Conservation (phyloP, 2,797 vertebrate species). For the Ceyx erithaca region DNA sequence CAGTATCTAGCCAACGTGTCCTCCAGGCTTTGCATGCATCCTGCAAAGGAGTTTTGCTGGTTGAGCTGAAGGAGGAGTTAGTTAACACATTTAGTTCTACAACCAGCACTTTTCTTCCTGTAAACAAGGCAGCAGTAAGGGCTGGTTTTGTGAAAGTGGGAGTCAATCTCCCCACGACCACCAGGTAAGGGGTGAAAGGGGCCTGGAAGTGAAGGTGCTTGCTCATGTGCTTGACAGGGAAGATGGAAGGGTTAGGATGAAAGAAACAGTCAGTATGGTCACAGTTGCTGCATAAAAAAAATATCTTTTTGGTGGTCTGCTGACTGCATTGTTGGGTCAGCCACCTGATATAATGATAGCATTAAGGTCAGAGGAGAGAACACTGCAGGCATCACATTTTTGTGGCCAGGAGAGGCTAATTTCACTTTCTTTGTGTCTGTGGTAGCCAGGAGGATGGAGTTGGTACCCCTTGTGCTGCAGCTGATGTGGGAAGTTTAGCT, state of each 20-base stretch:
- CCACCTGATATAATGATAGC: not conserved
- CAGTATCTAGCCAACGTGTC: accelerated
- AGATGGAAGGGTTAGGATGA: not conserved
- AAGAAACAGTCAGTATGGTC: not conserved
- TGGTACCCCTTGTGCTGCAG: not conserved
- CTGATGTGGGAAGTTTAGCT: not conserved
- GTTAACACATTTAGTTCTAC: not conserved
- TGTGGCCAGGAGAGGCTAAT: not conserved
- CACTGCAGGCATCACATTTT: not conserved
- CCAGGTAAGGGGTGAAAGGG: not conserved
- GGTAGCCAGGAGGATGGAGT: not conserved
- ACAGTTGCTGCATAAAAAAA: not conserved
- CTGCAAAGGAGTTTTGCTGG: not conserved
- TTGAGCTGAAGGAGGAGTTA: not conserved
- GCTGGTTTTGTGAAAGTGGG: not conserved
- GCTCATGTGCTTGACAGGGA: not conserved
- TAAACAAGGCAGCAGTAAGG: not conserved
- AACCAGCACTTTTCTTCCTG: not conserved
- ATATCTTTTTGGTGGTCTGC: not conserved
- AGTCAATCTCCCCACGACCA: not conserved
- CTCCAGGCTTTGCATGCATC: not conserved
- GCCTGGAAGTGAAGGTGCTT: not conserved
- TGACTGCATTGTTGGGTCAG: not conserved
- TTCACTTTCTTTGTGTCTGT: not conserved
- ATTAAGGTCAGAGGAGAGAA: not conserved